Evolutionary conservation across 2,888 invertebrate genomes (phyloP), one percentile per base, ranked within the genome.

Genomic region (Eucriotettix oculatus): DNA sequence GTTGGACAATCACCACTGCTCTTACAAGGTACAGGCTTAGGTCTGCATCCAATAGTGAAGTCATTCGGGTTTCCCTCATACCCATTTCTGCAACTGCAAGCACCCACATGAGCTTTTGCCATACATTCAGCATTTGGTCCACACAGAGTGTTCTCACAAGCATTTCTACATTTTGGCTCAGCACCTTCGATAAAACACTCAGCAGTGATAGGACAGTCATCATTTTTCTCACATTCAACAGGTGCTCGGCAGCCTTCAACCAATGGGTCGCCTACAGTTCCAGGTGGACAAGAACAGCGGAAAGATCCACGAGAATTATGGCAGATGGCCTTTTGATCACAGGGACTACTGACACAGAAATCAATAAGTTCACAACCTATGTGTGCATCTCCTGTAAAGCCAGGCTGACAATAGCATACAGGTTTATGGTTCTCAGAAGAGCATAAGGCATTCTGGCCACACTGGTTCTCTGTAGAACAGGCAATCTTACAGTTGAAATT

Each of bases 61-160:
- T 86, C 84, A 63, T 79, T 79, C 48, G 90, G 82, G 74, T 87
- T 83, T 61, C 90, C 91, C 70, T 84, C 80, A 69, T 86, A 93
- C 59, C 88, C 91, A 65, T 76, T 71, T 68, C 84, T 82, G 71
- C 93, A 93, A 67, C 83, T 82, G 70, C 94, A 94, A 67, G 83
- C 80, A 14, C 85, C 87, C 48, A 77, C 77, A 72, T 93, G 93
- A 68, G 87, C 82, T 60, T 79, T 76, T 62, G 90, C 84, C 61
- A 82, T 71, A 72, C 94, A 94, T 70, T 91, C 90, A 42, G 93
- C 81, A 73, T 93, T 93, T 5, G 82, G 79, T 60, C 90, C 91
- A 74, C 94, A 94, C 63, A 78, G 77, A 0, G 83, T 78, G 66
- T 80, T 81, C 68, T 88, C 85, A 71, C 93, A 93, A 42, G 86